Evolutionary conservation across 2,113 vertebrate species (phyloP), one percentile per base, ranked within the genome.

Genomic region (Nycticebus coucang): DNA sequence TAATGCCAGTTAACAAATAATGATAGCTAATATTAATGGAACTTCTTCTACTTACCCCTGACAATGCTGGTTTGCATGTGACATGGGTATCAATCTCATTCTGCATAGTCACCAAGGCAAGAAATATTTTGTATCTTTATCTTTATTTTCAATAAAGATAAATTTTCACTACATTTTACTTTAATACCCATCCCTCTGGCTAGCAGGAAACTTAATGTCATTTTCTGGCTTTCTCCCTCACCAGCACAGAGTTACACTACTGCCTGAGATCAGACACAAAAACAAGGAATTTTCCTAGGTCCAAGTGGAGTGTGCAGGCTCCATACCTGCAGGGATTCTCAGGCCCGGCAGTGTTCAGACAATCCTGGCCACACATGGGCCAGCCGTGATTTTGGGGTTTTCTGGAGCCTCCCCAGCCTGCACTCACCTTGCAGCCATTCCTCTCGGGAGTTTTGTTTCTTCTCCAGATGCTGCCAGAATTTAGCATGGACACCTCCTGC

Each of bases 101-200:
- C 33, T 33, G 45, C 3, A 15, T 53, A 57, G 11, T 87, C 22
- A 89, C 30, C 50, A 5, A 72, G 75, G 13, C 5, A 18, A 83
- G 50, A 92, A 75, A 64, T 59, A 60, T 75, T 71, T 85, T 33
- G 66, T 64, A 33, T 59, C 30, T 94, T 69, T 64, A 33, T 59
- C 30, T 94, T 69, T 59, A 69, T 71, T 84, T 50, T 77, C 69
- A 91, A 77, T 91, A 71, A 85, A 50, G 45, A 50, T 10, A 50
- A 50, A 9, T 50, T 50, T 50, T 50, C 10, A 10, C 45, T 74
- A 59, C 86, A 55, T 84, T 53, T 84, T 90, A n/a, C 71, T 90
- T 78, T 78, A 64, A 66, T 55, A 10, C 0, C 57, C 8, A n/a
- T 66, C 17, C 14, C 53, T 80, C 50, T 35, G 10, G 14, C 53